Percentiles rank a stretch among this genome's conserved stretches.
phyloP scores from a whole-genome alignment of 2,113 vertebrate genomes.

The Phaethornis superciliosus region DNA sequence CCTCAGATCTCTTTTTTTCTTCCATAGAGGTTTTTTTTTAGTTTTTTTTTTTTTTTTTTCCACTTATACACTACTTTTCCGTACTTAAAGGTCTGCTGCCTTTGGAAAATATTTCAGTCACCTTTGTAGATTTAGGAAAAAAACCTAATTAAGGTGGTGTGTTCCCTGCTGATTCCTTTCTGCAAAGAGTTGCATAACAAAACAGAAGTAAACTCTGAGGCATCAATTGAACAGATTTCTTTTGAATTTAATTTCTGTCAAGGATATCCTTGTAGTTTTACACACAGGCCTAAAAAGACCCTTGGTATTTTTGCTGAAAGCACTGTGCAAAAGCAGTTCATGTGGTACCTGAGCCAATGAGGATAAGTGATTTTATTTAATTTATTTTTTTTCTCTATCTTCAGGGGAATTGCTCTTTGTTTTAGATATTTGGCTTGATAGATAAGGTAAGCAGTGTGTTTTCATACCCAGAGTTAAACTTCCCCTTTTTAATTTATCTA shows the following conservation, averaged over 20 bases:
- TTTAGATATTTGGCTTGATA: not conserved
- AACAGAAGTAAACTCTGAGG: not conserved
- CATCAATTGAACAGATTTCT: not conserved
- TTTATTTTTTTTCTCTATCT: not conserved
- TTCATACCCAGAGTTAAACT: not conserved
- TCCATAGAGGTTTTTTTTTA: not conserved
- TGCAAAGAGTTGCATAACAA: not conserved
- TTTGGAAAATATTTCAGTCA: slow-evolving; percentile 9
- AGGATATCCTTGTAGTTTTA: not conserved
- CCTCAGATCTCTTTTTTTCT: not conserved
- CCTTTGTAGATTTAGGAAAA: not conserved
- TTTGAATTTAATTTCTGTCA: not conserved
- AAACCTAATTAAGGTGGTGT: not conserved
- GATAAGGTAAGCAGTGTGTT: not conserved
- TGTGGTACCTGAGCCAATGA: not conserved
- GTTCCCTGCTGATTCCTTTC: not conserved
- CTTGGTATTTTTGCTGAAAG: not conserved
- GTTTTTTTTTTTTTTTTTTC: not conserved
- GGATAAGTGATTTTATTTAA: not conserved
- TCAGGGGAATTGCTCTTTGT: not conserved
- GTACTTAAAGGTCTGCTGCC: not conserved
- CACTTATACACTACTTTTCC: not conserved
- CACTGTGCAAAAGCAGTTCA: not conserved
- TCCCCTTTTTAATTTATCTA: not conserved
- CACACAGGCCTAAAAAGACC: not conserved